These are phyloP conservation scores for Dallia pectoralis DNA, from an alignment of 2,797 vertebrate genomes.

Conservation along the genomic window DNA sequence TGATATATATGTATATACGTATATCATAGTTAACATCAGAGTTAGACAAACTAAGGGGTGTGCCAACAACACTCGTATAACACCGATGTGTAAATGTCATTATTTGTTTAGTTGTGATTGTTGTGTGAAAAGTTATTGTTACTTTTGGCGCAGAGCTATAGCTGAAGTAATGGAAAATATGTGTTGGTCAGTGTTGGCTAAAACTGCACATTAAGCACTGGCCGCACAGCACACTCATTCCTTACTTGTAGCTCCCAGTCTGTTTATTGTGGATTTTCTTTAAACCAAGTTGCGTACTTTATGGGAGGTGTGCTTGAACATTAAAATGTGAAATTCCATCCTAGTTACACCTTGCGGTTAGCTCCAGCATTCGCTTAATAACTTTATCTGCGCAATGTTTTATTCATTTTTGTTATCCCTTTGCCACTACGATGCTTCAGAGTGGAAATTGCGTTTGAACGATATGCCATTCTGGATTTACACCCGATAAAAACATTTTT, in stretches of 20 bases:
- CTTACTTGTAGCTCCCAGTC: neutral
- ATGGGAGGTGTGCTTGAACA: too few relatives aligned
- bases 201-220: neutral
- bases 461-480: too few relatives aligned
- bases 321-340: too few relatives aligned
- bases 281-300: too few relatives aligned
- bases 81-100: conserved; percentile 24
- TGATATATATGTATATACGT: too few relatives aligned
- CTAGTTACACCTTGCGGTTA: neutral
- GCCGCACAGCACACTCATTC: neutral
- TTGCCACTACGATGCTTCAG: too few relatives aligned
- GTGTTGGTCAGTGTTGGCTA: neutral
- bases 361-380: too few relatives aligned
- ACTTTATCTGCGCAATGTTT: too few relatives aligned
- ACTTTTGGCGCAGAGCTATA: neutral
- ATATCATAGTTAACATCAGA: too few relatives aligned
- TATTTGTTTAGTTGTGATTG: conserved; percentile 20
- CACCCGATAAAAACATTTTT: too few relatives aligned
- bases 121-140: neutral
- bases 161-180: neutral
- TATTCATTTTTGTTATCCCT: too few relatives aligned
- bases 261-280: neutral
- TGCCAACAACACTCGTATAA: neutral
- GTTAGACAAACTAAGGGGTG: conserved; percentile 8
- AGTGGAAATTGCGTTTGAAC: too few relatives aligned